Evolutionary conservation across 2,888 invertebrate species (phyloP).

Genomic region (Amiota minor): DNA sequence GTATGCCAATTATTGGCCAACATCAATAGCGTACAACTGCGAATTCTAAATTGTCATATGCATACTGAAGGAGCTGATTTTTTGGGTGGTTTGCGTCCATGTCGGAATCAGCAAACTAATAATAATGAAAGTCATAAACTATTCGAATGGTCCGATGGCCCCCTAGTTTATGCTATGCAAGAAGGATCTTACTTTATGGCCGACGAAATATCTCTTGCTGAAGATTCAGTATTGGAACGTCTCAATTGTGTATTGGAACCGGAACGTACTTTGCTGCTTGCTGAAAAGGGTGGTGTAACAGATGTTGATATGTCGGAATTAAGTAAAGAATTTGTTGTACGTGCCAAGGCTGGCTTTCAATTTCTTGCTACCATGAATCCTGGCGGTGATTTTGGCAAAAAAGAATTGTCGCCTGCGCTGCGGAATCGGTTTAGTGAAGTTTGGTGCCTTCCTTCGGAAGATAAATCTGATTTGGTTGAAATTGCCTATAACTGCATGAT

Average conservation of each 20-base stretch:
- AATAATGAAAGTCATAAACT: constrained; percentile 74
- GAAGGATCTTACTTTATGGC: constrained; percentile 91
- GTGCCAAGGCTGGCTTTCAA: constrained; percentile 85
- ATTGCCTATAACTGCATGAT: constrained; percentile 87
- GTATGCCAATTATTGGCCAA: constrained; percentile 91
- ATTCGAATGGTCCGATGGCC: constrained; percentile 99
- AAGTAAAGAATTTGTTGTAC: constrained; percentile 76
- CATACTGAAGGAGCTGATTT: constrained; percentile 99
- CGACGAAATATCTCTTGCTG: constrained; percentile 99
- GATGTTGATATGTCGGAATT: constrained; percentile 56
- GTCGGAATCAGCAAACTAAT: constrained; percentile 70
- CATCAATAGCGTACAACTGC: constrained; percentile 79
- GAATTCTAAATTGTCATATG: constrained; percentile 97
- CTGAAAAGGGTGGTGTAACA: constrained; percentile 87
- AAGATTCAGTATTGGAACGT: constrained; percentile 97
- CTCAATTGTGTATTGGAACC: constrained; percentile 96
- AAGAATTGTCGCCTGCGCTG: constrained; percentile 97
- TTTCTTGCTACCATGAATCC: constrained; percentile 99
- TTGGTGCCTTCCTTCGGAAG: constrained; percentile 90
- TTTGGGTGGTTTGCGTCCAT: constrained; percentile 94
- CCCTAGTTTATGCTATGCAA: constrained; percentile 92
- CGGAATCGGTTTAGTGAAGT: constrained; percentile 99
- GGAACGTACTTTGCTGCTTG: constrained; percentile 89
- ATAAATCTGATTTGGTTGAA: constrained; percentile 82
- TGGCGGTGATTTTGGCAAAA: constrained; percentile 99